Evolutionary conservation across 1,140 invertebrate genomes (phyloP).

Genomic region (Neodiprion fabricii): DNA sequence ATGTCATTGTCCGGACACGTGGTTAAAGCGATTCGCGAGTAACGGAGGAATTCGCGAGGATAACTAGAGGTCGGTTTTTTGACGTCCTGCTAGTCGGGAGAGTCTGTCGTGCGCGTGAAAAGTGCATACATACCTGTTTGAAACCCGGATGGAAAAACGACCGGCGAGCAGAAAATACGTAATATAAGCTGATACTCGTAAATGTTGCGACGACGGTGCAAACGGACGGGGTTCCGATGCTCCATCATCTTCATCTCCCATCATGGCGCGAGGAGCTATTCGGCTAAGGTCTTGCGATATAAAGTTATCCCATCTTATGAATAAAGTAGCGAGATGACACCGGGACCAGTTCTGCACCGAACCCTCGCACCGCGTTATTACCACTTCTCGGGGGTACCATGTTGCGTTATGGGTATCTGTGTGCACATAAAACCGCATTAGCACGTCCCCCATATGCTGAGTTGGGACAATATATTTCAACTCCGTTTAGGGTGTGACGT

Average conservation of each 20-base stretch:
- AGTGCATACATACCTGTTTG: too few species aligned
- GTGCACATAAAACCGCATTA: conserved; percentile 56
- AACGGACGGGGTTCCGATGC: background rate
- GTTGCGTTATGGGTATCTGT: conserved; percentile 53
- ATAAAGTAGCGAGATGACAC: conserved; percentile 3
- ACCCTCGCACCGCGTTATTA: conserved; percentile 4
- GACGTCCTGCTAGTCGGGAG: background rate
- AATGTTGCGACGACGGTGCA: too few species aligned
- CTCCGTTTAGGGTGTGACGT: conserved; percentile 4
- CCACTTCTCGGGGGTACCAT: conserved; percentile 36
- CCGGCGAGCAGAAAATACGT: too few species aligned
- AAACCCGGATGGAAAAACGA: too few species aligned
- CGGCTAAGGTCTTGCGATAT: background rate
- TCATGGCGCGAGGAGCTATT: background rate
- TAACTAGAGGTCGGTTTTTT: background rate
- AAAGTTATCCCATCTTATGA: conserved; percentile 7
- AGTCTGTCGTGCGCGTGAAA: background rate
- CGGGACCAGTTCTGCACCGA: background rate
- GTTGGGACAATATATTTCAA: conserved; percentile 5
- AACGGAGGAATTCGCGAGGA: background rate
- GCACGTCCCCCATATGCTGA: conserved; percentile 34
- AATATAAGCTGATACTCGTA: too few species aligned
- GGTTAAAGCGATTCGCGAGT: background rate
- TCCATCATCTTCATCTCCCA: background rate
- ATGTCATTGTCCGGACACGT: background rate